Base-by-base conservation (phyloP, 1,140 invertebrate genomes). In the Sycobia sp. region DNA sequence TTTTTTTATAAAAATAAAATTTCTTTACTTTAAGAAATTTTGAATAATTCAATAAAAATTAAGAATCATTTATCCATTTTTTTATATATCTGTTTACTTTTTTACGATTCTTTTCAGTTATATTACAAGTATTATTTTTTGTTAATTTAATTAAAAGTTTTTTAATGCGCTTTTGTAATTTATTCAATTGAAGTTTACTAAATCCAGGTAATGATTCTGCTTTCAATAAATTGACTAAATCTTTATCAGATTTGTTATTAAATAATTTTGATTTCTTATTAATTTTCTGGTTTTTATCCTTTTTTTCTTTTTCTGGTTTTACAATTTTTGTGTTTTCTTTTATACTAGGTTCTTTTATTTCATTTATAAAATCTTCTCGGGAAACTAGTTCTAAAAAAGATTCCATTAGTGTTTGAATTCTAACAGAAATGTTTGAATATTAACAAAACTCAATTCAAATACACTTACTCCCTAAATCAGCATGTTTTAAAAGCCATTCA, bases 171-270 rank as follows among this genome's bases (percentile, higher is more conserved):
- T 74, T 75, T 49, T 61, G 67, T 10, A 75, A 53, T 8, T 73
- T 71, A 34, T 75, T 76, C 72, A 72, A 77, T 44, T 69, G 65
- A 18, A 75, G 49, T 57, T 75, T 75, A 54, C 75, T 68, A 16
- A 73, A 59, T 22, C 69, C 70, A 16, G 67, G 69, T 59, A 69
- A 74, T 3, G 53, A 67, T 23, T 77, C 66, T 18, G 59, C 60
- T 34, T 57, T 64, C 18, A 76, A 32, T 20, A 74, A 50, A 25
- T 16, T 18, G 8, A 59, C 43, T 16, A 76, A 62, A 54, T 74
- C 71, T 25, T 67, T 43, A 53, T 67, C 65, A 13, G 64, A 67
- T 36, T 69, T 66, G 1, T 71, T 56, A 43, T 49, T 22, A 34
- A 55, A 13, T 18, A 55, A 39, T 53, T 54, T 46, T 51, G 29